These are phyloP conservation scores for Megaptera novaeangliae DNA, from an alignment of 2,113 vertebrate species.

Conservation along the genomic window DNA sequence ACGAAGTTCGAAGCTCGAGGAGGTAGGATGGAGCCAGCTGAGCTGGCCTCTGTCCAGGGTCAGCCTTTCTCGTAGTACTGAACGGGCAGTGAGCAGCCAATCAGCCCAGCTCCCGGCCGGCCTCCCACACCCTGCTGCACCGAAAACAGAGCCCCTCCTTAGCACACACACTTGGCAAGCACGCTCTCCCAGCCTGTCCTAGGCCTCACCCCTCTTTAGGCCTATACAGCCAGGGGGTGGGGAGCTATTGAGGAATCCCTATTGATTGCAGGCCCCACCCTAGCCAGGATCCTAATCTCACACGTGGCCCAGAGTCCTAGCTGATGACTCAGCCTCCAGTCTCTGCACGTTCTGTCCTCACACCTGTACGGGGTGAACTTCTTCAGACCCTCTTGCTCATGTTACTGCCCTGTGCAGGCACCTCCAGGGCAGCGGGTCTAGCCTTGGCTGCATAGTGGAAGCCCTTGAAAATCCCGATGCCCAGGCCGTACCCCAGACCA, in stretches of 20 bases:
- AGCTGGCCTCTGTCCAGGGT: not conserved
- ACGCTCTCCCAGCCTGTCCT: not conserved
- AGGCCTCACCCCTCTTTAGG: not conserved
- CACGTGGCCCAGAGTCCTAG: not conserved
- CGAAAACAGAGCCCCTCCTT: not conserved
- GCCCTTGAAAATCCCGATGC: not conserved
- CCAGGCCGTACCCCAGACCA: not conserved
- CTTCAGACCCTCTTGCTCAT: not conserved
- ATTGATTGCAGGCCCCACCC: not conserved
- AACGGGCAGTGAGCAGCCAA: not conserved
- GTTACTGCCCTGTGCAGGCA: not conserved
- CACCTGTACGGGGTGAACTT: not conserved
- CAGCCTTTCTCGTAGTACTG: not conserved
- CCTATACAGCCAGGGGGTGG: not conserved
- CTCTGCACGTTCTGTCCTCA: not conserved
- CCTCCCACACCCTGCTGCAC: not conserved
- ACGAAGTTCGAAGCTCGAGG: not conserved
- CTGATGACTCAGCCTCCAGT: not conserved
- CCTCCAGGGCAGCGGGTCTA: not conserved
- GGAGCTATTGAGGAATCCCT: not conserved
- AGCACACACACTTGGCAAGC: not conserved
- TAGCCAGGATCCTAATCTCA: not conserved
- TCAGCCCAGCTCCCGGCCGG: not conserved
- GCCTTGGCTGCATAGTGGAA: not conserved
- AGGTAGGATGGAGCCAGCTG: not conserved